Evolutionary conservation across 2,113 vertebrate species (phyloP), one percentile per base, ranked within the genome.

Genomic region (Hyperopisus bebe): DNA sequence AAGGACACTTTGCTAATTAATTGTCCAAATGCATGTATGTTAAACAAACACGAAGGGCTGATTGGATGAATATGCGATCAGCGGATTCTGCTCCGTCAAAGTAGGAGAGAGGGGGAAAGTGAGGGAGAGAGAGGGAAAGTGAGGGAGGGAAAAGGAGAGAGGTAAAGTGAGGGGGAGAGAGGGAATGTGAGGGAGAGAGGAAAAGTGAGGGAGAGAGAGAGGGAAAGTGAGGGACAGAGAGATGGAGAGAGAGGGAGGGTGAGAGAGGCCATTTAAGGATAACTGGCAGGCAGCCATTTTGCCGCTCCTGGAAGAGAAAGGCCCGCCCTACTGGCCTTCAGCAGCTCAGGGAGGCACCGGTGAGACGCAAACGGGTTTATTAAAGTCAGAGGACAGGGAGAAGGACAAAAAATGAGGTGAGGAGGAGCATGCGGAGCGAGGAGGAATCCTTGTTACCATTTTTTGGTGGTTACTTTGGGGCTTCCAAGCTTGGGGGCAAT

Each of bases 1-100:
- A 87, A 48, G 85, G 48, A 53, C 85, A 87, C 85, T 87, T 87
- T 55, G 31, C 17, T 53, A 51, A 87, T 87, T 87, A 87, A 53
- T 87, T 87, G 47, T 87, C 50, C 50, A 87, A 87, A 87, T 87
- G 50, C 50, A 48, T 53, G 47, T 87, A 47, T 50, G 47, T 46
- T 24, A 87, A 51, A 87, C 85, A 87, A 47, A 87, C 85, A 87
- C 50, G 50, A 86, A 53, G 48, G 13, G n/a, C 31, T 87, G 50
- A 87, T 87, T 87, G 50, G 47, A 87, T 87, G 46, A 53, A 31
- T 87, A 87, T 87, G 85, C 6, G 50, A 87, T 35, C 13, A 55
- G 50, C 31, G 31, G 3, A 53, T 8, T 80, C 50, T 53, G 27
- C 85, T 53, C 8, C 31, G 47, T 48, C 44, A 27, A 17, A 31